phyloP scores from a whole-genome alignment of 2,113 vertebrate genomes.

The Albula glossodonta region DNA sequence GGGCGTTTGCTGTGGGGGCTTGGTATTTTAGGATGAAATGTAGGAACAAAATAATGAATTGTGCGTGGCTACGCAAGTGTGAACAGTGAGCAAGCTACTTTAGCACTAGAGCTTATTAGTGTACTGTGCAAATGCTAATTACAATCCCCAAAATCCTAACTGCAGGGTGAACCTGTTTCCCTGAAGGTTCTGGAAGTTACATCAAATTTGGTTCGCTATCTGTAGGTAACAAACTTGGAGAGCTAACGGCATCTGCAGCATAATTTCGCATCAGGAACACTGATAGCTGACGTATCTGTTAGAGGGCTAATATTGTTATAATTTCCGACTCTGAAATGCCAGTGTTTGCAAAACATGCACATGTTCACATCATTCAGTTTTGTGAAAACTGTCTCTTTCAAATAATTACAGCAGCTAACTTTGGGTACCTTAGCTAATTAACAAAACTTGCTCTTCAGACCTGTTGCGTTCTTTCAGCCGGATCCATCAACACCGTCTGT shows the following conservation, averaged over 20 bases:
- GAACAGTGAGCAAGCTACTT: too few species aligned
- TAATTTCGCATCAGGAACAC: background rate
- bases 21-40: too few species aligned
- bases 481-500: constrained; percentile 95
- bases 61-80: too few species aligned
- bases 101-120: too few species aligned
- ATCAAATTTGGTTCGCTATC: too few species aligned
- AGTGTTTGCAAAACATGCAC: background rate
- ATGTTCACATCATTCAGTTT: background rate
- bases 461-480: constrained; percentile 89
- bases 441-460: constrained; percentile 59
- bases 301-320: background rate
- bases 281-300: background rate
- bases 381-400: background rate
- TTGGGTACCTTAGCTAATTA: background rate
- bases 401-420: background rate
- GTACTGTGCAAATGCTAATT: too few species aligned
- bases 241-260: background rate
- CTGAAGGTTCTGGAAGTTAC: too few species aligned
- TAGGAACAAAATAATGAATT: too few species aligned
- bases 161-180: too few species aligned
- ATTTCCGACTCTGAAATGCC: background rate
- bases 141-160: too few species aligned
- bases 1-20: too few species aligned
- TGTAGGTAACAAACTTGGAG: too few species aligned